Percentiles rank a stretch among this genome's conserved stretches.
These are phyloP conservation scores for Melieria crassipennis DNA, from an alignment of 2,888 invertebrate species.

Conservation along the genomic window DNA sequence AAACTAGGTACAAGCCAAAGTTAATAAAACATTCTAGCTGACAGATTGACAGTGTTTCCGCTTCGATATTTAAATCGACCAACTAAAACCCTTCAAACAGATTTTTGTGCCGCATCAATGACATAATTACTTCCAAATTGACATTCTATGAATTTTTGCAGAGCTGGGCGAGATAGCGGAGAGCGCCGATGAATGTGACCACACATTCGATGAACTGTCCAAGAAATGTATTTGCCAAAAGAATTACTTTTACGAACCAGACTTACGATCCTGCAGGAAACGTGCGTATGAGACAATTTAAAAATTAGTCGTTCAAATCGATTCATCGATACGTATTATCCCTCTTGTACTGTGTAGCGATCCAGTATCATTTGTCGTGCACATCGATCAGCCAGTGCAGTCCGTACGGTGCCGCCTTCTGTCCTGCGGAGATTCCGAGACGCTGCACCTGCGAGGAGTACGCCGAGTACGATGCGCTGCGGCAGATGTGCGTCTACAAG, in stretches of 20 bases:
- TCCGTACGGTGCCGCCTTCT: slow-evolving; percentile 61
- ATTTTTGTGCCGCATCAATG: no score
- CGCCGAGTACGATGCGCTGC: slow-evolving; percentile 58
- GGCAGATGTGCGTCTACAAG: slow-evolving; percentile 59
- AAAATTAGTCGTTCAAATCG: not conserved
- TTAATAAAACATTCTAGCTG: no score
- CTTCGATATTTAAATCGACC: no score
- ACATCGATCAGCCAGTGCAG: slow-evolving; percentile 63
- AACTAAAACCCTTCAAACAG: no score
- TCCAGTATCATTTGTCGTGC: slow-evolving; percentile 59
- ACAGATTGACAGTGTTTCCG: no score
- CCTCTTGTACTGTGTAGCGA: slow-evolving; percentile 46
- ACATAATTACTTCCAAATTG: no score
- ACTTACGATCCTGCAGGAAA: slow-evolving; percentile 61
- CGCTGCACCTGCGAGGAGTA: slow-evolving; percentile 62
- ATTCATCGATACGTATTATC: not conserved
- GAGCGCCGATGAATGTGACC: slow-evolving; percentile 59
- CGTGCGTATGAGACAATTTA: slow-evolving; percentile 51
- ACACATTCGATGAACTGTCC: slow-evolving; percentile 54
- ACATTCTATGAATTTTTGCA: slow-evolving; percentile 29
- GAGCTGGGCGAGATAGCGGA: slow-evolving; percentile 64
- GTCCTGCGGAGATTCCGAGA: slow-evolving; percentile 54
- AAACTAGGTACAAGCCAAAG: no score
- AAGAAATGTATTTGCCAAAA: slow-evolving; percentile 62
- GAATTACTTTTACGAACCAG: slow-evolving; percentile 60